Evolutionary conservation across 2,113 vertebrate species (phyloP), one percentile per base, ranked within the genome.

Genomic region (Gulo gulo): DNA sequence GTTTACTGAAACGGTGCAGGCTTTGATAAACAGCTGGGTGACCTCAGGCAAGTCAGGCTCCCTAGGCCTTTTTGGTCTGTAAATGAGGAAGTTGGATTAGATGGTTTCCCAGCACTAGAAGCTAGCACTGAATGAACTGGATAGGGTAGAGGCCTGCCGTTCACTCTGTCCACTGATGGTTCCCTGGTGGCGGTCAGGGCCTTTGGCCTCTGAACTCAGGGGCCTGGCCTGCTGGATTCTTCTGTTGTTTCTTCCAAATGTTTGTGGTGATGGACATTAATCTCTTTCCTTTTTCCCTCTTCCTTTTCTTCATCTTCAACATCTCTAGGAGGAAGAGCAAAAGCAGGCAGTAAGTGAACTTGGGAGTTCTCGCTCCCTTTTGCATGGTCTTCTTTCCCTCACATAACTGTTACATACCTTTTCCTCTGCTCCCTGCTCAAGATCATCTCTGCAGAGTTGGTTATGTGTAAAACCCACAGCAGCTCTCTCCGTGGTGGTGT

Each of bases 281-380:
- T 55, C 88, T 98, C 4, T 98, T 95, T 95, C 80, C 39, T 98
- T 98, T 99, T 98, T 98, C 95, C 98, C 97, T 98, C 87, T 95
- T 55, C 73, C 97, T 83, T 94, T 93, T 96, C 95, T 98, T 74
- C 73, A 50, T 98, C 97, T 97, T 97, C 98, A 73, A 97, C 98
- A 52, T 52, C 47, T 98, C 90, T 87, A 99, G 99, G 99, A 99
- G 97, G 99, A 99, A 99, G 99, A 99, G 97, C 99, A 99, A 98
- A 99, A 99, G 97, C 99, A 99, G 99, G 99, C 99, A 98, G 99
- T 99, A 99, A 99, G 99, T 99, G 97, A 91, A 96, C 95, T 82
- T 97, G 96, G 45, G 63, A 74, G 52, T 96, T 69, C 18, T 71
- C 12, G 7, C 31, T 86, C 57, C 57, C 80, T 91, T 86, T 79